phyloP scores from a whole-genome alignment of 2,888 invertebrate species.

The Thysanoteuthis rhombus region DNA sequence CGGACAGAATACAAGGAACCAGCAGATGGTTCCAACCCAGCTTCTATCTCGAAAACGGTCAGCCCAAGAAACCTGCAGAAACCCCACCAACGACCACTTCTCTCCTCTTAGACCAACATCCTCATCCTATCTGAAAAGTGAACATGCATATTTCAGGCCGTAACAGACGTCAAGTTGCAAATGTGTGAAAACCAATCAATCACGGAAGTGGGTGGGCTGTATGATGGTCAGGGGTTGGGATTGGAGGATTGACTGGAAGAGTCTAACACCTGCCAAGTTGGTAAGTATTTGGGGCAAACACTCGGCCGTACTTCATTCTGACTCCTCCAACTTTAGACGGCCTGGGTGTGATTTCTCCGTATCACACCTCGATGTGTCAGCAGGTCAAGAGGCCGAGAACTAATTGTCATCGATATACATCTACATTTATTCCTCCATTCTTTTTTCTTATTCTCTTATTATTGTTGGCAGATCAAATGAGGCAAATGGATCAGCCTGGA shows the following conservation, averaged over 20 bases:
- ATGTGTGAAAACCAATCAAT: neutral
- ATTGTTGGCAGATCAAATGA: neutral
- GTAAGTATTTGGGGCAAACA: neutral
- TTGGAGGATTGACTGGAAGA: neutral
- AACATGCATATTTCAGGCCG: neutral
- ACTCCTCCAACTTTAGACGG: neutral
- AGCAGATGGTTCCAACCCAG: neutral
- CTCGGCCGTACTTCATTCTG: neutral
- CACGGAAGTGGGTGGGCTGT: neutral
- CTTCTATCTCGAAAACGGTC: neutral
- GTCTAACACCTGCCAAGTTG: slow-evolving; percentile 12
- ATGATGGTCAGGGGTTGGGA: neutral
- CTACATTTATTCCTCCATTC: neutral
- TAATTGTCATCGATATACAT: neutral
- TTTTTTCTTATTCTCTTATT: neutral
- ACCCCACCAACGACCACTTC: neutral
- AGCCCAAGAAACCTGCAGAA: neutral
- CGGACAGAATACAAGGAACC: neutral
- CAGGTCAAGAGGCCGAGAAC: neutral
- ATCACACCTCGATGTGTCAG: neutral
- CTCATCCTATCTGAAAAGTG: neutral
- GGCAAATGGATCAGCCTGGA: neutral
- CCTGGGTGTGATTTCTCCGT: neutral
- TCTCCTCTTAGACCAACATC: neutral
- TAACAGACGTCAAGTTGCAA: neutral